Percentiles rank a stretch among this genome's conserved stretches.
Conservation (phyloP, 2,888 invertebrate species). For the Limnephilus rhombicus region DNA sequence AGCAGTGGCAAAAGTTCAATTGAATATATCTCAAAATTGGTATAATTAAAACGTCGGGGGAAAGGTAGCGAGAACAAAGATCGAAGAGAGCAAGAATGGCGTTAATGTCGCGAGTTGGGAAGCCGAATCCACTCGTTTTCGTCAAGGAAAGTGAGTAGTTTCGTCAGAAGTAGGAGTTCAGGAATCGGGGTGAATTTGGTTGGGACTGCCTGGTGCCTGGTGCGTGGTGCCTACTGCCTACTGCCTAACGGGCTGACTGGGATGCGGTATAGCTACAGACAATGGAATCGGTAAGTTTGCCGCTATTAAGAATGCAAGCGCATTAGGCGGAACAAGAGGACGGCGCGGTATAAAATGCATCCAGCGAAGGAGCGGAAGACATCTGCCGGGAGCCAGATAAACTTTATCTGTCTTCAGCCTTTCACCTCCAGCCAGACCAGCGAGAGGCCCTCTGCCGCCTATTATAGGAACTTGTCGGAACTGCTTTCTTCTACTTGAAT, state of each 20-base stretch:
- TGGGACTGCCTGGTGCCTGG: background rate
- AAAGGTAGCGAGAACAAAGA: constrained; percentile 4
- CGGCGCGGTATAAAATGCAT: constrained; percentile 61
- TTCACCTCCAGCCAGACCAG: constrained; percentile 33
- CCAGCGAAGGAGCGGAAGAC: constrained; percentile 58
- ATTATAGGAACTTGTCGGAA: constrained; percentile 23
- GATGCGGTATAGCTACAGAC: constrained; percentile 19
- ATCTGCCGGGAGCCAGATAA: constrained; percentile 64
- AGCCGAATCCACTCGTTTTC: constrained; percentile 13
- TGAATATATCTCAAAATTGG: constrained; percentile 62
- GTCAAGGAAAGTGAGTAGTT: constrained; percentile 32
- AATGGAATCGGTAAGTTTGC: constrained; percentile 63
- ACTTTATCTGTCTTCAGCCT: constrained; percentile 60
- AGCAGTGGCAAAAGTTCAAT: constrained; percentile 63
- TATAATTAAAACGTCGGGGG: constrained; percentile 60
- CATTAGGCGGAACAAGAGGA: constrained; percentile 56
- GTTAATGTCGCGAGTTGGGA: constrained; percentile 14
- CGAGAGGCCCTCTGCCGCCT: constrained; percentile 18
- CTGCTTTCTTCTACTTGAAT: constrained; percentile 42
- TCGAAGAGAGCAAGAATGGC: constrained; percentile 24
- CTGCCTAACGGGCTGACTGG: background rate
- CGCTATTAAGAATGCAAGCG: constrained; percentile 61
- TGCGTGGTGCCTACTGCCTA: background rate
- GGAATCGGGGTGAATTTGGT: background rate
- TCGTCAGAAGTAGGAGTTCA: constrained; percentile 20